Base-by-base conservation (phyloP, 2,797 vertebrate genomes). In the Melanogrammus aeglefinus region DNA sequence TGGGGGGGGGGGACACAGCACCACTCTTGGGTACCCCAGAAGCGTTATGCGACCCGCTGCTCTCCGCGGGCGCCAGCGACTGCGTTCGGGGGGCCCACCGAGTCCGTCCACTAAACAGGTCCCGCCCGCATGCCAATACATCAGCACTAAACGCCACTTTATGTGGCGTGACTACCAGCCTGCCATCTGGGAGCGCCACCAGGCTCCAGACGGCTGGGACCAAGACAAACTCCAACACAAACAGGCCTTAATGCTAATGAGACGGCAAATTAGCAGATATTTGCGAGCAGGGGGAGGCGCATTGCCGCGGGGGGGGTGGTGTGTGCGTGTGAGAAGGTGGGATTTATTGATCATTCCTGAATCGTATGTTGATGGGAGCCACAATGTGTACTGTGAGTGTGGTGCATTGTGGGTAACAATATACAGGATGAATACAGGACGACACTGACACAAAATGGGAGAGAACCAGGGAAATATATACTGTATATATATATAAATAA, bases 231-330 rank as follows among this genome's bases (percentile, higher is more conserved):
- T 73, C 24, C 84, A 84, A 85, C 85, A 87, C 76, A 84, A 91
- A 85, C 79, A 82, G 79, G 84, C 81, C 84, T 13, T 75, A 77
- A 84, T 85, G 81, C 87, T 90, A 90, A 92, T 86, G 84, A 91
- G 88, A 90, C 86, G 83, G 84, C 83, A 87, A 89, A 91, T 93
- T 88, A 88, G 84, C 78, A 86, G 83, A 89, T 91, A 90, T 91
- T 91, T 91, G 89, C 87, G 87, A 84, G 83, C 84, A 82, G 76
- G 83, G 82, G 79, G 72, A 36, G 27, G 24, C 41, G 8, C 31
- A 90, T 87, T 77, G 21, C 72, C 35, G 72, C 79, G 70, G 76
- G 73, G 36, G 36, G 36, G 35, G 35, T 4, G 5, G 35, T 35
- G 35, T 35, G 35, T 35, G 31, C 4, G 35, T 35, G 35, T 35